phyloP scores from a whole-genome alignment of 2,113 vertebrate species.

The Hyperopisus bebe region DNA sequence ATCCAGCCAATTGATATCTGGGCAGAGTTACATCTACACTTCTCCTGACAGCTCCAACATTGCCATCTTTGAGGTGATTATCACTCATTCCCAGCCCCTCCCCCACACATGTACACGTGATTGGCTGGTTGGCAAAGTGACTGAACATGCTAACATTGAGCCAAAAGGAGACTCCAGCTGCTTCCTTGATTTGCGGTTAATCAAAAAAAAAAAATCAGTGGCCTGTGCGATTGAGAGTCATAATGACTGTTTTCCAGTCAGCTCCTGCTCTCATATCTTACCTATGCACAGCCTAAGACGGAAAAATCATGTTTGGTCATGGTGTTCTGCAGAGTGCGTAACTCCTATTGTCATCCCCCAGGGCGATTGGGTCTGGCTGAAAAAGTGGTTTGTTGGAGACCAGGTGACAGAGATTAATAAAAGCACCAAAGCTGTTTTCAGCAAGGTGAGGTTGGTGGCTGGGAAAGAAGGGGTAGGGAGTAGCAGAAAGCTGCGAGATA shows the following conservation, averaged over 20 bases:
- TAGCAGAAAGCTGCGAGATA: not conserved
- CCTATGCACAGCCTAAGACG: constrained; percentile 44
- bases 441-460: constrained; percentile 50
- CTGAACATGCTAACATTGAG: not conserved
- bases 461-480: not conserved
- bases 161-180: not conserved
- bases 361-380: constrained; percentile 86
- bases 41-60: constrained; percentile 23
- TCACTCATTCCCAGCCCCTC: not conserved
- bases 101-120: not conserved
- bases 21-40: constrained; percentile 22
- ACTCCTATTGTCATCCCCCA: constrained; percentile 60
- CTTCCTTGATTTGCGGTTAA: not conserved
- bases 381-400: constrained; percentile 64
- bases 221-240: not conserved
- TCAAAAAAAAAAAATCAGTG: not conserved
- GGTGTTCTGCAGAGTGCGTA: constrained; percentile 5
- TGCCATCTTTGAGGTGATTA: constrained; percentile 16
- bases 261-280: not conserved
- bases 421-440: constrained; percentile 54
- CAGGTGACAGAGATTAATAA: constrained; percentile 48
- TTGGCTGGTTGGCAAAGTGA: not conserved
- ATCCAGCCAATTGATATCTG: not conserved
- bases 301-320: constrained; percentile 15
- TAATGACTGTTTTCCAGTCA: not conserved